These are phyloP conservation scores for Tautogolabrus adspersus DNA, from an alignment of 2,113 vertebrate genomes.

Conservation along the genomic window DNA sequence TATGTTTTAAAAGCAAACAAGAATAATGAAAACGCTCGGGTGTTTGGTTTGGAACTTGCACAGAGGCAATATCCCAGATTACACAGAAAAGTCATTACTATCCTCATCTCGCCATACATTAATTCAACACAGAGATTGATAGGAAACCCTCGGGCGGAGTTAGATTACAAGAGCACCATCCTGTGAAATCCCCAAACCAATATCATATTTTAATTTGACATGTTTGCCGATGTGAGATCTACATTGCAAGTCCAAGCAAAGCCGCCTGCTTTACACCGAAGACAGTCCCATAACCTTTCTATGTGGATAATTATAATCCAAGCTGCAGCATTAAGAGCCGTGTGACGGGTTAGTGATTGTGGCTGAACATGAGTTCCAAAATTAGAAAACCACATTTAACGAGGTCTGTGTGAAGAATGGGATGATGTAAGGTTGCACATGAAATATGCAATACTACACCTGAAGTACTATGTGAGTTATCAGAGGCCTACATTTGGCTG, in stretches of 20 bases:
- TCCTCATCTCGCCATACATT: slow-evolving; percentile 51
- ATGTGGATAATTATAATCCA: slow-evolving; percentile 62
- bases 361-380: slow-evolving; percentile 35
- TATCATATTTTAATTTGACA: slow-evolving; percentile 68
- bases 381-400: slow-evolving; percentile 62
- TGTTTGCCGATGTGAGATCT: slow-evolving; percentile 56
- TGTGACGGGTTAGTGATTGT: slow-evolving; percentile 6
- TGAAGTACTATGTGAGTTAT: slow-evolving; percentile 39
- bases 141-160: slow-evolving; percentile 57
- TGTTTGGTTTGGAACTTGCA: slow-evolving; percentile 25
- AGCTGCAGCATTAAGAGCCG: slow-evolving; percentile 33
- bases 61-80: slow-evolving; percentile 60
- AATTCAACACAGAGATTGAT: slow-evolving; percentile 61
- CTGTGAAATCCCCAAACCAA: slow-evolving; percentile 70
- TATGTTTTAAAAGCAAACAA: slow-evolving; percentile 29
- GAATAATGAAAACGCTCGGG: slow-evolving; percentile 26
- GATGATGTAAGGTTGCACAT: slow-evolving; percentile 53
- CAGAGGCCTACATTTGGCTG: slow-evolving; percentile 12
- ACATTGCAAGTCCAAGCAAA: slow-evolving; percentile 35
- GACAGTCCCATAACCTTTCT: slow-evolving; percentile 56
- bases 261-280: slow-evolving; percentile 15
- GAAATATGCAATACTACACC: slow-evolving; percentile 59
- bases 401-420: slow-evolving; percentile 35
- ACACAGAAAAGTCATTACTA: slow-evolving; percentile 67
- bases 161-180: slow-evolving; percentile 58